Evolutionary conservation across 2,797 vertebrate species (phyloP).

Genomic region (Gobionotothen gibberifrons): DNA sequence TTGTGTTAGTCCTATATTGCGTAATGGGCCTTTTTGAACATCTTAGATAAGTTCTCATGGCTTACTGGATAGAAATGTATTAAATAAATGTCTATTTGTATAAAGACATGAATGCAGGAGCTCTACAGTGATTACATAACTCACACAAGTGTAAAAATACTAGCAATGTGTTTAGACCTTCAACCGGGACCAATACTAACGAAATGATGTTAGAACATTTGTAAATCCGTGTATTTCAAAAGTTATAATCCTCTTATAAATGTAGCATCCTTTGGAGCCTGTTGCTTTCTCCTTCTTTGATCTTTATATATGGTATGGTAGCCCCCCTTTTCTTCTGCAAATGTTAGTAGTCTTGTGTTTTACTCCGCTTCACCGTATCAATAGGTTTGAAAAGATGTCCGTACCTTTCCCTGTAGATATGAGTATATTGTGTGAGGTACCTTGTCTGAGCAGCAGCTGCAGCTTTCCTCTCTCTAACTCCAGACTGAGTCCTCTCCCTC

Average conservation of each 20-base stretch:
- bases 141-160: neutral
- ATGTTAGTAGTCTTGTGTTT: neutral
- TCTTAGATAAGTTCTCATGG: neutral
- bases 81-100: too few species aligned
- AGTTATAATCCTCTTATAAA: too few species aligned
- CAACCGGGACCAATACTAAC: neutral
- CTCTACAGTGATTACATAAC: neutral
- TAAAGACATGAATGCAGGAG: neutral
- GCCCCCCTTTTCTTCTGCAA: too few species aligned
- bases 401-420: neutral
- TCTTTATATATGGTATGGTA: too few species aligned
- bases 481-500: slow-evolving; percentile 85
- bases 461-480: slow-evolving; percentile 90
- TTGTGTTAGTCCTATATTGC: too few species aligned
- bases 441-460: slow-evolving; percentile 88
- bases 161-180: neutral
- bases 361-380: neutral
- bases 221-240: too few species aligned
- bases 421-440: slow-evolving; percentile 70
- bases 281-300: too few species aligned
- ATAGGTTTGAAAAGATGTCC: neutral
- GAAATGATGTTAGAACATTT: neutral
- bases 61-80: neutral
- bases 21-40: too few species aligned
- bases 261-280: too few species aligned